Conservation (phyloP, 2,113 vertebrate species). For the Antechinus stuartii region DNA sequence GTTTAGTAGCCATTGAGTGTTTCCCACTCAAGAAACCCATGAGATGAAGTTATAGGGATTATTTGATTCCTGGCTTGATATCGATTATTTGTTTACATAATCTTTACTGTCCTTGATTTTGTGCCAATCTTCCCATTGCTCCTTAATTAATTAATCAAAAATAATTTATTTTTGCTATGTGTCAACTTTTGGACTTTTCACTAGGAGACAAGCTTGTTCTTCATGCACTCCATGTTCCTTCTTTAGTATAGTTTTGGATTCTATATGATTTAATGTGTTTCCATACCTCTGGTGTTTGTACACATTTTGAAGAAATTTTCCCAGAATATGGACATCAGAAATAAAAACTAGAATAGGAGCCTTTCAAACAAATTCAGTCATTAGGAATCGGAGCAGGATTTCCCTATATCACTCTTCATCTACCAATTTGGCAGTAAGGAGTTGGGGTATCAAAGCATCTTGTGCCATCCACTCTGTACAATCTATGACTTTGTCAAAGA, state of each 20-base stretch:
- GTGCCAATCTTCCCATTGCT: conserved; percentile 38
- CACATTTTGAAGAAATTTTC: not conserved
- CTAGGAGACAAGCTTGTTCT: not conserved
- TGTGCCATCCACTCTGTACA: not conserved
- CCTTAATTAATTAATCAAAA: not conserved
- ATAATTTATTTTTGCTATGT: not conserved
- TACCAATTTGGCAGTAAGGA: not conserved
- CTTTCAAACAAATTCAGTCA: not conserved
- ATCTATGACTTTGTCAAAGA: conserved; percentile 13
- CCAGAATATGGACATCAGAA: not conserved
- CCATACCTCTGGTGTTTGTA: not conserved
- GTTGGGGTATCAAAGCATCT: not conserved
- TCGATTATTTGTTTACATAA: not conserved
- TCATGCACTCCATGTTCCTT: not conserved
- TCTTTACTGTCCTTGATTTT: not conserved
- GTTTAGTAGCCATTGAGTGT: not conserved
- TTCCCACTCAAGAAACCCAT: conserved; percentile 10
- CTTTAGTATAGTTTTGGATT: not conserved
- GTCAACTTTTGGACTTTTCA: conserved; percentile 27
- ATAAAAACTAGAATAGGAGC: not conserved
- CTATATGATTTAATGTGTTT: not conserved
- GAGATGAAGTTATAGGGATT: conserved; percentile 52
- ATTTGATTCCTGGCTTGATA: conserved; percentile 30
- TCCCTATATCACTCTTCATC: not conserved
- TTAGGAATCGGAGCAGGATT: not conserved